These are phyloP conservation scores for Sebastes alutus DNA, from an alignment of 2,797 vertebrate species.

Conservation along the genomic window DNA sequence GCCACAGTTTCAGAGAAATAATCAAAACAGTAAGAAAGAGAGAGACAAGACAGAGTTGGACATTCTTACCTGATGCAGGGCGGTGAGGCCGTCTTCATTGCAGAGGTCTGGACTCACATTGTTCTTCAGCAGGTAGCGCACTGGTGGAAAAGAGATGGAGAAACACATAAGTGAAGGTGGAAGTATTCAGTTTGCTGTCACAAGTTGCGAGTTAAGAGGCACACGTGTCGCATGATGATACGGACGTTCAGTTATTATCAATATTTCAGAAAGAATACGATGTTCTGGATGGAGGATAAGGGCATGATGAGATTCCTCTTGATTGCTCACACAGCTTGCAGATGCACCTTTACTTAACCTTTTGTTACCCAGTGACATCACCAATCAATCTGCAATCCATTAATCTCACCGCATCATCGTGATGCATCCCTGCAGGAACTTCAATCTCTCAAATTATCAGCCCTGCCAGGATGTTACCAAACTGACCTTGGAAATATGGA, in stretches of 20 bases:
- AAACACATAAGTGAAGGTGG: slow-evolving; percentile 1
- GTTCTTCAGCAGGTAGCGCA: slow-evolving; percentile 94
- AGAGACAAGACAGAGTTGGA: neutral
- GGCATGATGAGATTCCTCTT: slow-evolving; percentile 1
- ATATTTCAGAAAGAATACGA: slow-evolving; percentile 2
- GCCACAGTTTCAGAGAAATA: neutral
- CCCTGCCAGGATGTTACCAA: slow-evolving; percentile 50
- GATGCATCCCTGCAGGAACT: slow-evolving; percentile 27
- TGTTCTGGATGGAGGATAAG: slow-evolving; percentile 1
- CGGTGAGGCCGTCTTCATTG: slow-evolving; percentile 97
- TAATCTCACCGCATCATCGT: slow-evolving; percentile 25
- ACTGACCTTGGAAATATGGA: slow-evolving; percentile 59
- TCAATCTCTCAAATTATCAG: slow-evolving; percentile 55
- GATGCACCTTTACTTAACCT: slow-evolving; percentile 29
- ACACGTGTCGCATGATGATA: neutral
- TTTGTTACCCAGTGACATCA: slow-evolving; percentile 31
- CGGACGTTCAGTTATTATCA: neutral
- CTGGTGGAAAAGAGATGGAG: slow-evolving; percentile 71
- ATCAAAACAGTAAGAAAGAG: neutral
- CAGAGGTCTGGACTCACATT: slow-evolving; percentile 95
- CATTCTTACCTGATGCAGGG: slow-evolving; percentile 93
- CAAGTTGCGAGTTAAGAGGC: neutral
- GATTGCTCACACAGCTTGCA: neutral
- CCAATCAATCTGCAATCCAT: slow-evolving; percentile 50
- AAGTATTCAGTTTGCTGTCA: neutral